Conservation (phyloP, 2,797 vertebrate species). For the Gymnocypris eckloni region DNA sequence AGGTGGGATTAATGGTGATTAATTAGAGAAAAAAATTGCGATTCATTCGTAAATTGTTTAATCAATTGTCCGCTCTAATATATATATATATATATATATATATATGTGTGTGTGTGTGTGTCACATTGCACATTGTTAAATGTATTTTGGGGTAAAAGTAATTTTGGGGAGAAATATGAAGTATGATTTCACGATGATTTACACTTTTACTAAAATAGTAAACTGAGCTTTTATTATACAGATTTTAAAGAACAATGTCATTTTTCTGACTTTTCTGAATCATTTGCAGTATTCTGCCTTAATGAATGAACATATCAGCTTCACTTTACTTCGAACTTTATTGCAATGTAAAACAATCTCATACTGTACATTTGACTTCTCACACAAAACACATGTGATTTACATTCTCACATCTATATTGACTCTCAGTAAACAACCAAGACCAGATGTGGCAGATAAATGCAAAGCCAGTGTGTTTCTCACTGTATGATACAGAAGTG, state of each 20-base stretch:
- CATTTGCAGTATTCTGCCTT: not conserved
- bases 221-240: not conserved
- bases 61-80: no score
- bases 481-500: slow-evolving; percentile 28
- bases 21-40: no score
- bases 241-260: not conserved
- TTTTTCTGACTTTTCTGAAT: not conserved
- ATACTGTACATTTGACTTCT: slow-evolving; percentile 10
- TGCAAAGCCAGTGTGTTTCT: slow-evolving; percentile 49
- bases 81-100: no score
- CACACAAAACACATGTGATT: slow-evolving; percentile 27
- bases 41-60: no score
- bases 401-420: slow-evolving; percentile 21
- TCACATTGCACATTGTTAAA: not conserved
- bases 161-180: not conserved
- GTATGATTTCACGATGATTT: not conserved
- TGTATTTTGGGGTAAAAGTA: not conserved
- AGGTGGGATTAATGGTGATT: no score
- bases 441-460: slow-evolving; percentile 52
- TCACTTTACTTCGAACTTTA: not conserved
- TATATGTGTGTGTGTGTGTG: no score
- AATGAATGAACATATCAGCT: not conserved
- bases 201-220: not conserved
- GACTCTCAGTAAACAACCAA: slow-evolving; percentile 30
- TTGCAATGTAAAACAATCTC: not conserved